These are phyloP conservation scores for Luffia ferchaultella DNA, from an alignment of 2,888 invertebrate species.

Conservation along the genomic window DNA sequence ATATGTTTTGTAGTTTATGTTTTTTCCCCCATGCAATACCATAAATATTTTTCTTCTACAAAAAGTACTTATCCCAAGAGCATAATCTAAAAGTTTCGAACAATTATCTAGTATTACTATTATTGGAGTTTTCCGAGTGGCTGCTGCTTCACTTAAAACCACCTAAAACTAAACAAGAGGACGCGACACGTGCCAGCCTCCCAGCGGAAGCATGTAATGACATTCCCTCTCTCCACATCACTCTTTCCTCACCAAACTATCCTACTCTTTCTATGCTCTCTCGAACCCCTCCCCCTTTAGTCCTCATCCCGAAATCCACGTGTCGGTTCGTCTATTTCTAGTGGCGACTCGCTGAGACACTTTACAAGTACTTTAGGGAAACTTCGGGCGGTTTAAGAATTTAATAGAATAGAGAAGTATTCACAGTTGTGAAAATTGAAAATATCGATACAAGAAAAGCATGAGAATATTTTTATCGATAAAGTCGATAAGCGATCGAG, in stretches of 20 bases:
- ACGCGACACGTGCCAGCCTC: background rate
- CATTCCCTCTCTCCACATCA: background rate
- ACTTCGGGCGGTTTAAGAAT: too few species aligned
- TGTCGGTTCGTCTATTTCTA: background rate
- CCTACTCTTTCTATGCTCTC: background rate
- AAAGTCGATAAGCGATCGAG: too few species aligned
- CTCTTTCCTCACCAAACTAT: background rate
- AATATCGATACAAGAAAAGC: too few species aligned
- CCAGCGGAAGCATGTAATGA: background rate
- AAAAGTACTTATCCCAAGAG: too few species aligned
- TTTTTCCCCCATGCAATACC: too few species aligned
- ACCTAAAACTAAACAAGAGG: background rate
- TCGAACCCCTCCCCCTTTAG: background rate
- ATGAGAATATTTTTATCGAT: background rate
- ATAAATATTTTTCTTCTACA: too few species aligned
- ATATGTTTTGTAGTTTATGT: too few species aligned
- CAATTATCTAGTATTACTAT: too few species aligned
- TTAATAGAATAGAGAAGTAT: too few species aligned
- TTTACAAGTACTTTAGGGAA: background rate
- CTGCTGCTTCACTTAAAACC: background rate
- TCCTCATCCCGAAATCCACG: background rate
- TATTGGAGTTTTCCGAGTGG: background rate
- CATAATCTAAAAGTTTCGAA: too few species aligned
- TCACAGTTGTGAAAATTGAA: too few species aligned
- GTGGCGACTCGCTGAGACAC: background rate